A percentile compares a stretch with the other conserved stretches of the same genome.
Conservation (phyloP, 2,113 vertebrate genomes). For the Rhodinocichla rosea region DNA sequence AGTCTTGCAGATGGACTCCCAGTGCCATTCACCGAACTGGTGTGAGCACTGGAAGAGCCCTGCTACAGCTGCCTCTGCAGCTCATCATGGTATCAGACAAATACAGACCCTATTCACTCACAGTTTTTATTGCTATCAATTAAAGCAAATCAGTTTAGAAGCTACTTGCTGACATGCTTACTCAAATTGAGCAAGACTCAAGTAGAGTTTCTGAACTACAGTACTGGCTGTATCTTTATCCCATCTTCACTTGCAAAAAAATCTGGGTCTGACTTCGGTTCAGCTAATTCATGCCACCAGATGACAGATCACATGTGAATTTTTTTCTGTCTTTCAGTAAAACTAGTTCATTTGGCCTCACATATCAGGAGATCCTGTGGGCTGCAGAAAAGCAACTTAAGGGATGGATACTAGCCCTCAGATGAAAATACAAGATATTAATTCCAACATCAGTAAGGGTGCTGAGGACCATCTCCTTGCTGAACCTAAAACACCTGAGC, state of each 20-base stretch:
- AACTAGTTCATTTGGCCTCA: background rate
- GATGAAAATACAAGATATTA: background rate
- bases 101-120: background rate
- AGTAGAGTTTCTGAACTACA: background rate
- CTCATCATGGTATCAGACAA: background rate
- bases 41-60: background rate
- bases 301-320: background rate
- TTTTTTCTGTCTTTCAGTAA: background rate
- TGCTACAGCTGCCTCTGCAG: background rate
- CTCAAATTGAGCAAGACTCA: conserved; percentile 5
- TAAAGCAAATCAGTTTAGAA: background rate
- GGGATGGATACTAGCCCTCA: background rate
- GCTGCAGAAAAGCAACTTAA: background rate
- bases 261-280: background rate
- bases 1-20: background rate
- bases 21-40: background rate
- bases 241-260: background rate
- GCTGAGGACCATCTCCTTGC: background rate
- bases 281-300: background rate
- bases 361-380: background rate
- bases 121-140: background rate
- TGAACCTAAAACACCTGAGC: background rate
- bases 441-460: background rate
- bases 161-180: background rate
- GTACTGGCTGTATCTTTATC: background rate